A percentile compares a stretch with the other conserved stretches of the same genome.
Evolutionary conservation across 2,888 invertebrate species (phyloP).

Genomic region (Drosophila nr. fundita): DNA sequence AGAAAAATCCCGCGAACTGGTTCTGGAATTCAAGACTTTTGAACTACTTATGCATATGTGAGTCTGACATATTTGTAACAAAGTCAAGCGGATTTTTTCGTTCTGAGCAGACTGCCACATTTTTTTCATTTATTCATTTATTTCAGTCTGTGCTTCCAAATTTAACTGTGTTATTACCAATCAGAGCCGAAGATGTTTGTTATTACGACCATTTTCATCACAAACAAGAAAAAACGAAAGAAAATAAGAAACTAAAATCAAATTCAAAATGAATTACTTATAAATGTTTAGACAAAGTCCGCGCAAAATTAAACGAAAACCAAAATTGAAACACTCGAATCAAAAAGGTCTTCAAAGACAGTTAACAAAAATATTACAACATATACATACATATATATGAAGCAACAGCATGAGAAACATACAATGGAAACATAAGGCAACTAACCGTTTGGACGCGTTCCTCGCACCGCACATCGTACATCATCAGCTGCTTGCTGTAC

Average conservation of each 20-base stretch:
- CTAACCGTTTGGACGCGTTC: too few relatives aligned
- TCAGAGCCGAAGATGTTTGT: constrained; percentile 5
- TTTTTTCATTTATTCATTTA: too few relatives aligned
- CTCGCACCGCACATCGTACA: too few relatives aligned
- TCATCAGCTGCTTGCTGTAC: too few relatives aligned
- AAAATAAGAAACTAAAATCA: constrained; percentile 17
- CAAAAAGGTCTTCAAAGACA: too few relatives aligned
- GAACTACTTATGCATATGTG: not conserved
- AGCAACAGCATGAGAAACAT: too few relatives aligned
- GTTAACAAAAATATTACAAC: too few relatives aligned
- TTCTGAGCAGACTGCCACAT: not conserved
- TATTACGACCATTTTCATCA: constrained; percentile 10
- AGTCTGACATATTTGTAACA: not conserved
- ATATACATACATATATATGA: too few relatives aligned
- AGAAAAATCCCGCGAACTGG: not conserved
- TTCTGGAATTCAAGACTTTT: not conserved
- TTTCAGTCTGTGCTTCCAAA: not conserved
- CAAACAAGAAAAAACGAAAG: not conserved
- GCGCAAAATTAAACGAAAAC: too few relatives aligned
- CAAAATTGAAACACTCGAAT: too few relatives aligned
- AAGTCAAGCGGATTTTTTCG: not conserved
- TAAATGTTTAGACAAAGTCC: too few relatives aligned
- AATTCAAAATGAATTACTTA: constrained; percentile 9
- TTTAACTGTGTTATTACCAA: not conserved
- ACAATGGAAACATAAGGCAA: too few relatives aligned